Evolutionary conservation across 2,888 invertebrate genomes (phyloP).

Genomic region (Yponomeuta malinellus): DNA sequence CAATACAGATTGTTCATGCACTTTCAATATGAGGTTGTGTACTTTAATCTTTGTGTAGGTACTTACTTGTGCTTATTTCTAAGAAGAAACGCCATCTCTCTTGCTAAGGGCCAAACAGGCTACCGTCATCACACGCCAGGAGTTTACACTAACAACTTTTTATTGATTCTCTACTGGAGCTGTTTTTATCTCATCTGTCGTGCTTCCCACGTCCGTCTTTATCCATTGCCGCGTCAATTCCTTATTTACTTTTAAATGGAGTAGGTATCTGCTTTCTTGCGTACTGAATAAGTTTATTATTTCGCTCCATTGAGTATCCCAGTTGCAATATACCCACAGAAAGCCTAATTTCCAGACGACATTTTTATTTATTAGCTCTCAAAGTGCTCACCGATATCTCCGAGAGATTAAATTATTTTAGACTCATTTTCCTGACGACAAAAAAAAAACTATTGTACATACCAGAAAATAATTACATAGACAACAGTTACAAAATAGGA

Average conservation of each 20-base stretch:
- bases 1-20: no score
- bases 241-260: neutral
- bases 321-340: neutral
- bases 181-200: neutral
- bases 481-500: no score
- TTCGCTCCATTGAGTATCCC: neutral
- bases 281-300: neutral
- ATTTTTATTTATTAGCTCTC: neutral
- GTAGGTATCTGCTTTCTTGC: neutral
- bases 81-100: neutral
- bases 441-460: no score
- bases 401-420: neutral
- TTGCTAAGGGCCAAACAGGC: slow-evolving; percentile 3
- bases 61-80: neutral
- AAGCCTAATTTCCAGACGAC: neutral
- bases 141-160: slow-evolving; percentile 28
- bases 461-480: no score
- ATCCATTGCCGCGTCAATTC: neutral
- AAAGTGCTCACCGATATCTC: neutral
- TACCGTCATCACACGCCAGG: slow-evolving; percentile 13
- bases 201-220: slow-evolving; percentile 13
- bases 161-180: slow-evolving; percentile 17
- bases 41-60: no score
- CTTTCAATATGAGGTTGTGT: no score
- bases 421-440: neutral